Evolutionary conservation across 2,888 invertebrate species (phyloP).

Genomic region (Scelioninae gen. 1): DNA sequence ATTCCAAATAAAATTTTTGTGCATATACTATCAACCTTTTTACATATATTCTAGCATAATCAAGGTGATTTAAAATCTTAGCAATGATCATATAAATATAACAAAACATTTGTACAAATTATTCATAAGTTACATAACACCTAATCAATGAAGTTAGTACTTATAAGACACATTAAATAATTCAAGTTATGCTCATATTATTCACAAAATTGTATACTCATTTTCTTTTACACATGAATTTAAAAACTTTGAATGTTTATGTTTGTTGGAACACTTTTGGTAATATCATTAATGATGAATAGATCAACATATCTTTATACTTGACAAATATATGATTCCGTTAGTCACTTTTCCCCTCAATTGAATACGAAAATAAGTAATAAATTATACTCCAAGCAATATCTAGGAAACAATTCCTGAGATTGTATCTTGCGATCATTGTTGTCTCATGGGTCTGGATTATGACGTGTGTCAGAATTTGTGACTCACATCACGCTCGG

Average conservation of each 20-base stretch:
- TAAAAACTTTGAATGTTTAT: too few relatives aligned
- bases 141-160: too few relatives aligned
- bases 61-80: background rate
- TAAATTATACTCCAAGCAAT: slow-evolving; percentile 27
- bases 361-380: slow-evolving; percentile 20
- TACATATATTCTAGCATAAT: too few relatives aligned
- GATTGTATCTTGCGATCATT: slow-evolving; percentile 27
- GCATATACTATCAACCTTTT: background rate
- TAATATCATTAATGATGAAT: too few relatives aligned
- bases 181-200: too few relatives aligned
- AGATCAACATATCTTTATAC: background rate
- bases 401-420: slow-evolving; percentile 8
- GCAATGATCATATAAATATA: background rate
- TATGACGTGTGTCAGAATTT: slow-evolving; percentile 20
- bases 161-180: too few relatives aligned
- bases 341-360: slow-evolving; percentile 29
- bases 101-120: too few relatives aligned
- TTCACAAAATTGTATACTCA: too few relatives aligned
- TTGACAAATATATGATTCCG: slow-evolving; percentile 1
- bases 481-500: slow-evolving; percentile 25
- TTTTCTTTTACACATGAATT: too few relatives aligned
- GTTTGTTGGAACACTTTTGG: too few relatives aligned
- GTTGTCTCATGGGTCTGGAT: slow-evolving; percentile 25
- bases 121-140: too few relatives aligned
- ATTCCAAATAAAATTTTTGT: background rate